Conservation (phyloP, 2,888 invertebrate species). For the Drosophila stalkeri region DNA sequence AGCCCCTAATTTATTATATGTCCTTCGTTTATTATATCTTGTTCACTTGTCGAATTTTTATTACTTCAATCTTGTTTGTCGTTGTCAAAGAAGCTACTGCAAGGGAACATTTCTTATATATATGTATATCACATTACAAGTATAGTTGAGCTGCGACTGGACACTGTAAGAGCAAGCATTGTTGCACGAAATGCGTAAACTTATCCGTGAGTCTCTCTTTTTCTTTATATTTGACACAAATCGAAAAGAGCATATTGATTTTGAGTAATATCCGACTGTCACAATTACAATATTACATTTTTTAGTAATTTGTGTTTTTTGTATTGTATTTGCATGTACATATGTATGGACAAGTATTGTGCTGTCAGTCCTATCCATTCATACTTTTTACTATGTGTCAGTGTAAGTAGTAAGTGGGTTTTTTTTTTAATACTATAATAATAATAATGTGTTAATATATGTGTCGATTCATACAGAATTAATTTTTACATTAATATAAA, state of each 20-base stretch:
- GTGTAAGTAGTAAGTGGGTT: no score
- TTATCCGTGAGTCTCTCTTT: not conserved
- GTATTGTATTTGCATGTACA: no score
- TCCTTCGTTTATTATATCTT: conserved; percentile 82
- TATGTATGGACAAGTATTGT: no score
- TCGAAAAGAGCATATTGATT: not conserved
- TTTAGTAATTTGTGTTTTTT: no score
- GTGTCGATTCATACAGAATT: no score
- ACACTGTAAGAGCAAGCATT: conserved; percentile 60
- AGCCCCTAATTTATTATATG: conserved; percentile 64
- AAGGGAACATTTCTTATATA: conserved; percentile 45
- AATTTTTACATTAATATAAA: no score
- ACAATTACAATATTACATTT: no score
- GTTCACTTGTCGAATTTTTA: conserved; percentile 82
- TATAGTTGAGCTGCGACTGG: conserved; percentile 48
- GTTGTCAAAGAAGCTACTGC: conserved; percentile 63
- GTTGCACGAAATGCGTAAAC: conserved; percentile 66
- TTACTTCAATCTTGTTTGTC: conserved; percentile 82
- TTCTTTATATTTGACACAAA: not conserved
- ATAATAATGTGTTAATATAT: no score
- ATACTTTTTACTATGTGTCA: no score
- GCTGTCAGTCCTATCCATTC: no score
- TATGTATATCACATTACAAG: conserved; percentile 9
- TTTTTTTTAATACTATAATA: no score
- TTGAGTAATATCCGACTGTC: not conserved